These are phyloP conservation scores for Eunapius fragilis DNA, from an alignment of 37 sponge, comb jelly and placozoan species.

Conservation along the genomic window DNA sequence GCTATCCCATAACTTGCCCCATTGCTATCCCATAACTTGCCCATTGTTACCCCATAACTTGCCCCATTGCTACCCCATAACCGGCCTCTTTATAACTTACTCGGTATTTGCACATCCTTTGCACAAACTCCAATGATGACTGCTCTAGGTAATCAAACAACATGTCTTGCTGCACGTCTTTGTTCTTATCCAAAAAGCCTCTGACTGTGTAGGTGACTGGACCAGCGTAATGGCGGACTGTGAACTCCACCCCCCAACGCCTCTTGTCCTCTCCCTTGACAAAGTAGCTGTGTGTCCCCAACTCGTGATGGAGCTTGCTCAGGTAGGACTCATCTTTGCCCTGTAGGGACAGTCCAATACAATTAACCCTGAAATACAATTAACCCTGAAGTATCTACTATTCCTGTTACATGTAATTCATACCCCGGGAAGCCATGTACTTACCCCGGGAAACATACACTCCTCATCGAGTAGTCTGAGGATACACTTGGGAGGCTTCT, in stretches of 20 bases:
- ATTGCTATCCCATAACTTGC: no score
- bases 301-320: conserved; percentile 84
- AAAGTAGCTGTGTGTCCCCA: conserved; percentile 71
- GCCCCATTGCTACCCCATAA: no score
- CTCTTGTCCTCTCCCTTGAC: conserved; percentile 84
- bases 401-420: not conserved
- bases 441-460: conserved; percentile 89
- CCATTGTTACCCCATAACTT: no score
- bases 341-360: conserved; percentile 27
- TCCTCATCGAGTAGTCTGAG: conserved; percentile 93
- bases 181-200: conserved; percentile 93
- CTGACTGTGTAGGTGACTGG: conserved; percentile 81
- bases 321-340: conserved; percentile 86
- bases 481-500: conserved; percentile 93
- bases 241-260: conserved; percentile 76
- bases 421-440: not conserved
- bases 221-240: conserved; percentile 85
- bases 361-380: no score
- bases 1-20: no score
- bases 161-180: conserved; percentile 92
- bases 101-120: conserved; percentile 73
- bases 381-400: no score
- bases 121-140: conserved; percentile 67
- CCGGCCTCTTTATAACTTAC: conserved; percentile 35
- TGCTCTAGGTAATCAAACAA: conserved; percentile 85